Conservation (phyloP, 2,888 invertebrate species). For the Agonopterix heracliana region DNA sequence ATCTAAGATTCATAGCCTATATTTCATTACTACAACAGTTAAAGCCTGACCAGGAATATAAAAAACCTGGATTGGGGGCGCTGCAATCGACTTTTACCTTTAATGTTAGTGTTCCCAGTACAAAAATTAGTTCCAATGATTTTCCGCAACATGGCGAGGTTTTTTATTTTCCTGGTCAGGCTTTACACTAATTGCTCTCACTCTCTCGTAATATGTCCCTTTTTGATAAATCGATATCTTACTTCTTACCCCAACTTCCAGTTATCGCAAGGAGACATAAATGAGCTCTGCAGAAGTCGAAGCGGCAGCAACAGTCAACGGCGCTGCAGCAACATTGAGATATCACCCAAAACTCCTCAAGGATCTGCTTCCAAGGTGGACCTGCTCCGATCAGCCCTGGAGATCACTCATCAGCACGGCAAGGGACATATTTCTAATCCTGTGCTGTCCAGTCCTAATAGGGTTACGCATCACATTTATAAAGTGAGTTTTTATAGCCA, state of each 20-base stretch:
- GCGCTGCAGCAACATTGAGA: constrained; percentile 76
- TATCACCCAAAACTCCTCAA: constrained; percentile 50
- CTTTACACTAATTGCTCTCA: no score
- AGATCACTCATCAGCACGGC: constrained; percentile 77
- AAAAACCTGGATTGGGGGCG: no score
- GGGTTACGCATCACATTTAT: constrained; percentile 43
- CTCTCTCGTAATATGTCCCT: no score
- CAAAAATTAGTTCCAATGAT: no score
- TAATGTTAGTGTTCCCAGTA: no score
- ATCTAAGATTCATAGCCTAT: no score
- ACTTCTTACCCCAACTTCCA: constrained; percentile 27
- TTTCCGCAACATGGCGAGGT: no score
- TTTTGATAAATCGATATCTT: no score
- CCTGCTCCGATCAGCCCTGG: constrained; percentile 81
- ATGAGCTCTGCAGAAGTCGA: constrained; percentile 63
- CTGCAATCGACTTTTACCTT: no score
- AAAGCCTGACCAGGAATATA: no score
- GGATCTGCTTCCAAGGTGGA: constrained; percentile 79
- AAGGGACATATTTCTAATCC: constrained; percentile 78
- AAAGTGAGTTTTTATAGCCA: constrained; percentile 36
- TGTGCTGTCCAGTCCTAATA: constrained; percentile 58
- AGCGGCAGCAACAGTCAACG: constrained; percentile 70
- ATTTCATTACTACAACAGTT: no score
- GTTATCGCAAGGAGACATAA: constrained; percentile 73
- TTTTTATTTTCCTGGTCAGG: no score